These are phyloP conservation scores for Nasonia longicornis DNA, from an alignment of 1,140 invertebrate genomes.

Conservation along the genomic window DNA sequence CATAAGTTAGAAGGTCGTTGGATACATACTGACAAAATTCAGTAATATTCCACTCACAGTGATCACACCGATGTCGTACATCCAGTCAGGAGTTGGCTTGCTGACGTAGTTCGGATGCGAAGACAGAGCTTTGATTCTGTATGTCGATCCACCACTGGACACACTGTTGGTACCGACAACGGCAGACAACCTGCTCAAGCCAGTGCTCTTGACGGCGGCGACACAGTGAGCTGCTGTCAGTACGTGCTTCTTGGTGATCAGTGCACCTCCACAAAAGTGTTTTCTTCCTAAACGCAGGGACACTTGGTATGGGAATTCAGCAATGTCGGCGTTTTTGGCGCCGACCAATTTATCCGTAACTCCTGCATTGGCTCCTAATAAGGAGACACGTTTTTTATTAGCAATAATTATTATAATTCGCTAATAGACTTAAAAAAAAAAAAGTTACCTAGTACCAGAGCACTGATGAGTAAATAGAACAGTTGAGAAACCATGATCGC, in stretches of 20 bases:
- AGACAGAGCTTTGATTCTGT: too few relatives aligned
- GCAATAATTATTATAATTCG: too few relatives aligned
- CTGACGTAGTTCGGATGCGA: too few relatives aligned
- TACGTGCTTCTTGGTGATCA: constrained; percentile 37
- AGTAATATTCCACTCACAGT: background rate
- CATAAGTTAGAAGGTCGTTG: too few relatives aligned
- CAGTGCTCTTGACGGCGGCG: background rate
- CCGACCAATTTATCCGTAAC: constrained; percentile 25
- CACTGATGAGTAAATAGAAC: too few relatives aligned
- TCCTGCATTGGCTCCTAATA: constrained; percentile 17
- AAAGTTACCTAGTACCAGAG: too few relatives aligned
- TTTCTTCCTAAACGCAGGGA: constrained; percentile 4
- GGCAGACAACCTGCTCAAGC: background rate
- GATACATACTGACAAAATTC: too few relatives aligned
- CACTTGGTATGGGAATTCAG: constrained; percentile 48
- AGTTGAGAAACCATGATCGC: too few relatives aligned
- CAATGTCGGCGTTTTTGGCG: background rate
- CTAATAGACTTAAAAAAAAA: background rate
- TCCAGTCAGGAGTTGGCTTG: background rate
- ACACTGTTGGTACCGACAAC: constrained; percentile 30
- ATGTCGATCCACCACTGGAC: constrained; percentile 9
- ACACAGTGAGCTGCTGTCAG: constrained; percentile 51
- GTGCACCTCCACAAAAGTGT: constrained; percentile 45
- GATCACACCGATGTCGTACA: constrained; percentile 29
- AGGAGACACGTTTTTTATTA: background rate